Evolutionary conservation across 2,113 vertebrate species (phyloP), one percentile per base, ranked within the genome.

Genomic region (Ia io): DNA sequence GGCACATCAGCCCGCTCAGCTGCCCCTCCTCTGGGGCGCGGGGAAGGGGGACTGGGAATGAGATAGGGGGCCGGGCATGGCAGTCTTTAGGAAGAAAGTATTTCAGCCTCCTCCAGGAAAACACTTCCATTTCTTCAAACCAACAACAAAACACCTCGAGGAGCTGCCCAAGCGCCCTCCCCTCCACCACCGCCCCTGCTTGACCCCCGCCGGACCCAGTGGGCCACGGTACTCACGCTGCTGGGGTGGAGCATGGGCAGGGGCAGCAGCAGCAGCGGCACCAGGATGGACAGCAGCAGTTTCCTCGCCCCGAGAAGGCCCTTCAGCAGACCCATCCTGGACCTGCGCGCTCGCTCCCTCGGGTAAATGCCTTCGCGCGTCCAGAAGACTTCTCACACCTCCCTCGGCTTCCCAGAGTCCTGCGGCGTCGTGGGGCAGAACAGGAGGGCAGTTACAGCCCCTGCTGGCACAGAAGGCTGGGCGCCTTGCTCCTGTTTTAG

Each of bases 221-320:
- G 83, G 49, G 25, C 84, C 44, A 78, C 91, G 6, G 65, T 98
- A 99, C 99, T 99, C 98, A 99, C 99, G 9, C 99, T 99, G 97
- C 98, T 99, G 90, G 99, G 99, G 91, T 99, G 98, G 95, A 99
- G 98, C 87, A 99, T 98, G 20, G 99, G 99, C 92, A 99, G 96
- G 5, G 99, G 99, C 94, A 99, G 99, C 92, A 99, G 98, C 16
- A 99, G 98, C 77, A 99, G 98, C 1, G 99, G 99, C 96, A 99
- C 99, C 73, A 99, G 97, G 94, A 99, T 94, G 86, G 99, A 99
- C 0, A 99, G 97, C 70, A 99, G 98, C 96, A 99, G 98, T 35
- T 99, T 99, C 96, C 99, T 98, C 83, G 99, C 99, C 53, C 51
- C 97, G 97, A 99, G 99, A 32, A 99, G 97, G 78, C 98, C 98